Percentiles rank a stretch among this genome's conserved stretches.
phyloP scores from a whole-genome alignment of 2,888 invertebrate genomes.

The Drymonia ruficornis region DNA sequence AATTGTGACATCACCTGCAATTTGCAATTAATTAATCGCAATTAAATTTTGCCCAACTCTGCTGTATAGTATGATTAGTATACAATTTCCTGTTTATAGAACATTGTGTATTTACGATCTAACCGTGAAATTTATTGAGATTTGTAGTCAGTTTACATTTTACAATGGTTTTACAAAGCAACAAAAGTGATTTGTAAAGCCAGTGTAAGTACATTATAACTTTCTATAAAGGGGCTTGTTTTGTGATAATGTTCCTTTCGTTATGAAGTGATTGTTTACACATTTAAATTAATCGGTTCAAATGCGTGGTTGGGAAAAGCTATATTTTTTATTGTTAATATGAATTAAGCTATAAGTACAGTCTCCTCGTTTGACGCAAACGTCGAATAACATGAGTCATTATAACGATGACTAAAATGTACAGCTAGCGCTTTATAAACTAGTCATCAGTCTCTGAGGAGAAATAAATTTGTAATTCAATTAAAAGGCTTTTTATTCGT shows the following conservation, averaged over 20 bases:
- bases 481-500: conserved; percentile 11
- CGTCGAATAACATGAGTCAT: conserved; percentile 20
- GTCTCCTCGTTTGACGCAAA: conserved; percentile 20
- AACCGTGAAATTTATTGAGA: too few species aligned
- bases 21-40: too few species aligned
- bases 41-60: too few species aligned
- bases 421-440: conserved; percentile 34
- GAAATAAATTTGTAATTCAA: conserved; percentile 23
- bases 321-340: conserved; percentile 14
- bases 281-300: background rate
- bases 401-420: conserved; percentile 23
- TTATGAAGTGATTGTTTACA: background rate
- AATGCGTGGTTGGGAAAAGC: background rate
- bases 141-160: too few species aligned
- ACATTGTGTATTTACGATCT: background rate
- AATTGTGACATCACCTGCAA: too few species aligned
- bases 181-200: too few species aligned
- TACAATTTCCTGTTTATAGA: conserved; percentile 11
- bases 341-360: conserved; percentile 29
- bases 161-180: too few species aligned
- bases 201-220: too few species aligned
- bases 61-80: too few species aligned
- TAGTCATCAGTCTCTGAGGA: conserved; percentile 45
- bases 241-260: background rate
- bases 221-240: too few species aligned